Evolutionary conservation across 2,113 vertebrate species (phyloP).

Genomic region (Collichthys lucidus): DNA sequence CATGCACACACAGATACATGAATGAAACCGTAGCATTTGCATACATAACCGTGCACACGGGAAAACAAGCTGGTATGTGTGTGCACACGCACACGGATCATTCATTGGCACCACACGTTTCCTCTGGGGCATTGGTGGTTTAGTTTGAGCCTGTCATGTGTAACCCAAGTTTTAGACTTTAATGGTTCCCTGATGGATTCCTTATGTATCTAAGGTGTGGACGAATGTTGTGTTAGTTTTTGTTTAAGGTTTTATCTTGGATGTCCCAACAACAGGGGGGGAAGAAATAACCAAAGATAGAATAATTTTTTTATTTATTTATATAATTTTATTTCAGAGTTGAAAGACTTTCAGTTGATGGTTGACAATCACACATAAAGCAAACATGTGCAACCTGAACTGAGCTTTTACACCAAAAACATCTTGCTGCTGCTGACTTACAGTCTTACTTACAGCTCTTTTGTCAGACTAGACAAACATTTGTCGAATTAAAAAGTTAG

Average conservation of each 20-base stretch:
- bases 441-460: background rate
- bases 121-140: constrained; percentile 11
- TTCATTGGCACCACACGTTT: constrained; percentile 7
- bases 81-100: background rate
- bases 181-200: background rate
- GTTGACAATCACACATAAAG: too few relatives aligned
- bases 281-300: background rate
- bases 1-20: constrained; percentile 1
- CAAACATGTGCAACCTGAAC: background rate
- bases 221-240: background rate
- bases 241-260: background rate
- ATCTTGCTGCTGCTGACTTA: background rate
- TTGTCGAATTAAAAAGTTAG: too few relatives aligned
- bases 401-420: background rate
- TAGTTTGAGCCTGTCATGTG: constrained; percentile 3
- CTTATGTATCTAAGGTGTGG: constrained; percentile 2
- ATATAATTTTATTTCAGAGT: too few relatives aligned
- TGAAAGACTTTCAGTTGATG: too few relatives aligned
- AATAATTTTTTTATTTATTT: too few relatives aligned
- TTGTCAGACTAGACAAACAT: background rate
- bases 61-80: background rate
- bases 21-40: constrained; percentile 9
- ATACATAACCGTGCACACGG: constrained; percentile 1
- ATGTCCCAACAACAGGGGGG: background rate
- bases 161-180: background rate